A percentile compares a stretch with the other conserved stretches of the same genome.
Evolutionary conservation across 2,113 vertebrate species (phyloP).

Genomic region (Engystomops pustulosus): DNA sequence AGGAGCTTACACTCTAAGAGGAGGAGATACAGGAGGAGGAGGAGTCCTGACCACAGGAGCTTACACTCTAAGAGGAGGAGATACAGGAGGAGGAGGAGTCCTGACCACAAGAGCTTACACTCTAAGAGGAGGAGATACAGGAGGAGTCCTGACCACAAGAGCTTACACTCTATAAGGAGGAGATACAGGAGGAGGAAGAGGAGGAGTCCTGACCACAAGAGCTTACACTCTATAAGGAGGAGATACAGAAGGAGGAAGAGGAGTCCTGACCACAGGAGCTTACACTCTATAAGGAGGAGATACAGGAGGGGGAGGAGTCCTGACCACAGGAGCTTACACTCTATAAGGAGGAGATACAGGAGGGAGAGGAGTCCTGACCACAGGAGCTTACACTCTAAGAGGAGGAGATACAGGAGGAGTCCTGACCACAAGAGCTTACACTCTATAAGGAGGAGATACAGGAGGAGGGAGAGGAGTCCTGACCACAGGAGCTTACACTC

Average conservation of each 20-base stretch:
- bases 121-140: background rate
- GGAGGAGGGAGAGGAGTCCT: no score
- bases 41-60: background rate
- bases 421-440: no score
- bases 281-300: background rate
- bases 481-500: no score
- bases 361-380: background rate
- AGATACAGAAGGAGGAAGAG: background rate
- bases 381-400: no score
- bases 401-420: no score
- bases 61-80: background rate
- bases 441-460: no score
- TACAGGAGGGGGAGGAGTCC: background rate
- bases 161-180: background rate
- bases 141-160: background rate
- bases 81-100: background rate
- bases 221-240: background rate
- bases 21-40: no score
- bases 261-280: background rate
- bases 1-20: background rate
- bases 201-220: background rate
- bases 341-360: no score
- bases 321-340: no score
- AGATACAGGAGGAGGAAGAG: background rate
- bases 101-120: background rate